Conservation (phyloP, 2,888 invertebrate genomes). For the Mythimna lalbum region DNA sequence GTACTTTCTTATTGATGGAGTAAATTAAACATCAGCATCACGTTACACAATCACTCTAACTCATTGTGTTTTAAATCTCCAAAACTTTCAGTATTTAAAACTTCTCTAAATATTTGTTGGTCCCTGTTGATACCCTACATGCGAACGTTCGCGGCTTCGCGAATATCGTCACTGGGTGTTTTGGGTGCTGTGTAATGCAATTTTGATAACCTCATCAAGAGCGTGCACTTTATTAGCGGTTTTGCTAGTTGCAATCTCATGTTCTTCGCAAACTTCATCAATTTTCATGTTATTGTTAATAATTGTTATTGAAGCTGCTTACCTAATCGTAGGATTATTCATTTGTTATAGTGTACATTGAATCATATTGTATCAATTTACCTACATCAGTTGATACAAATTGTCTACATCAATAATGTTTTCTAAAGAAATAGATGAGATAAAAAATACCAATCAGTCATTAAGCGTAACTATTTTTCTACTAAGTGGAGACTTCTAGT, state of each 20-base stretch:
- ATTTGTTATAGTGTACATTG: too few species aligned
- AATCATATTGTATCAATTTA: too few species aligned
- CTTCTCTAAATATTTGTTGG: slow-evolving; percentile 61
- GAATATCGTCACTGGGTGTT: slow-evolving; percentile 76
- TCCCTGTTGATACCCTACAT: slow-evolving; percentile 57
- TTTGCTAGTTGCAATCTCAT: slow-evolving; percentile 60
- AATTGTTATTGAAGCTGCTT: slow-evolving; percentile 1
- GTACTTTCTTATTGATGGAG: too few species aligned
- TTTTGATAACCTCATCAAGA: slow-evolving; percentile 81
- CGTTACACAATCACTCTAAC: background rate
- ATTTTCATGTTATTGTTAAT: slow-evolving; percentile 40
- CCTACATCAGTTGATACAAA: too few species aligned
- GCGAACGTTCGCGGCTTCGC: slow-evolving; percentile 67
- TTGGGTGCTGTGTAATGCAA: slow-evolving; percentile 80
- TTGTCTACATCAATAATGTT: too few species aligned
- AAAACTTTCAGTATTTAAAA: slow-evolving; percentile 42
- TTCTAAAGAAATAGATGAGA: too few species aligned
- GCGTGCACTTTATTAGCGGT: slow-evolving; percentile 70
- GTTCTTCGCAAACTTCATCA: slow-evolving; percentile 40
- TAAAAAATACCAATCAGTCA: too few species aligned
- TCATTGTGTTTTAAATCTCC: slow-evolving; percentile 1
- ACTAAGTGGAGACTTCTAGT: too few species aligned
- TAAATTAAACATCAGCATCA: too few species aligned
- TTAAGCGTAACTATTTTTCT: too few species aligned
- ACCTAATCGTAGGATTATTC: background rate